Base-by-base conservation (phyloP, 1,140 invertebrate genomes). In the Papilio helenus region DNA sequence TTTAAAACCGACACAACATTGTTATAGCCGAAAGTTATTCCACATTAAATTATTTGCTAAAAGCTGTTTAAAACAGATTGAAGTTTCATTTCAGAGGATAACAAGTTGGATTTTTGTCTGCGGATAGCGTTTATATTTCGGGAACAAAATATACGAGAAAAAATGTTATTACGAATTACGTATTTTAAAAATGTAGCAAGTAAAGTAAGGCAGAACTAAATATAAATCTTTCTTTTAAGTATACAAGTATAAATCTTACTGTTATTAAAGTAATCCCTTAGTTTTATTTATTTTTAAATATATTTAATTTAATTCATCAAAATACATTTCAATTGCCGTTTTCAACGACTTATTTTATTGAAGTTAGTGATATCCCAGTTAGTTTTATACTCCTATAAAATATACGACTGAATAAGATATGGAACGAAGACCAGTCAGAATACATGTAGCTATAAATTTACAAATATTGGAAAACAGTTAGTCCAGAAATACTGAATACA, bases 381-480 rank as follows among this genome's bases (percentile, higher is more conserved):
- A 39, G 7, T 39, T 39, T 7, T 39, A 7, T 39, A 39, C 34
- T 39, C 8, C 34, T 39, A 8, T 39, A 39, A 39, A 39, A 39
- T 39, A 39, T 51, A 65, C 23, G 20, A 26, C 4, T 26, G 23
- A 65, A 34, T 68, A 68, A 68, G 14, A 29, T 29, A 29, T 68
- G 26, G 3, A 34, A 0, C 12, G 14, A 29, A 68, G 26, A 29
- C 23, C 26, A 68, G 61, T 68, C 61, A 68, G 61, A 26, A 76
- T 34, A 76, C 29, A 55, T 51, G 26, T 76, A 34, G 16, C 16
- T 29, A 58, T 58, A 76, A 76, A 58, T 58, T 55, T 76, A 34
- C 18, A 55, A 34, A 76, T 76, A 77, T 77, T 44, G 29, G 76
- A 44, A 77, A 65, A 74, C 76, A 79, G 79, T 73, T 61, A 61